Percentiles rank a stretch among this genome's conserved stretches.
Conservation (phyloP, 2,888 invertebrate species). For the Cyrtodaria siliqua region DNA sequence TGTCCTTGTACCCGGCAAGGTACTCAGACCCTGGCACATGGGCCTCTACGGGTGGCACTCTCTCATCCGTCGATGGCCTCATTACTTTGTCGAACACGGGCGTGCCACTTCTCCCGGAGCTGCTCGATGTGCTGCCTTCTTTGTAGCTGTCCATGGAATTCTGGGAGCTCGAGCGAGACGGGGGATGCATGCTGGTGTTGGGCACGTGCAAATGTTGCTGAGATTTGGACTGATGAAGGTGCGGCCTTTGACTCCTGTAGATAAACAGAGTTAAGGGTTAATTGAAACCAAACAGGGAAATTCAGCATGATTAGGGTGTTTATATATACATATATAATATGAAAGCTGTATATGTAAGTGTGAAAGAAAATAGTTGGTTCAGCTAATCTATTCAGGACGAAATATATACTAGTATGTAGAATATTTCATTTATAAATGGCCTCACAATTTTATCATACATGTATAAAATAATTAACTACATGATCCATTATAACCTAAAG, state of each 20-base stretch:
- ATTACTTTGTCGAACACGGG: slow-evolving; percentile 56
- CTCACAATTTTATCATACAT: too few species aligned
- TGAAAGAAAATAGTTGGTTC: too few species aligned
- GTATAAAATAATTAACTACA: too few species aligned
- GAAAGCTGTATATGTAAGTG: too few species aligned
- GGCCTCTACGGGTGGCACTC: slow-evolving; percentile 46
- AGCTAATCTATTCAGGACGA: too few species aligned
- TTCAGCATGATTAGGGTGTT: too few species aligned
- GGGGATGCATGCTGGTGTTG: slow-evolving; percentile 44
- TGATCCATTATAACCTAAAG: too few species aligned
- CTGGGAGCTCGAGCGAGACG: slow-evolving; percentile 67
- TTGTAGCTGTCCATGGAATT: slow-evolving; percentile 65
- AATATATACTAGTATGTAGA: too few species aligned
- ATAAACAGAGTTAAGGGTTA: too few species aligned
- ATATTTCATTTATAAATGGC: too few species aligned
- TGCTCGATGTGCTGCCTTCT: slow-evolving; percentile 45
- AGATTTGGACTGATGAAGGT: slow-evolving; percentile 15
- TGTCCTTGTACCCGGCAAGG: slow-evolving; percentile 34
- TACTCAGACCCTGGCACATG: slow-evolving; percentile 32
- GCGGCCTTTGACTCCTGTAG: slow-evolving; percentile 2
- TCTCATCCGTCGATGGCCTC: slow-evolving; percentile 49
- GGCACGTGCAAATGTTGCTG: slow-evolving; percentile 22
- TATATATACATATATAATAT: too few species aligned
- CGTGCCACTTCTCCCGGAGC: slow-evolving; percentile 52
- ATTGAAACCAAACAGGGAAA: too few species aligned